Conservation (phyloP, 2,113 vertebrate genomes). For the Oncorhynchus gorbuscha region DNA sequence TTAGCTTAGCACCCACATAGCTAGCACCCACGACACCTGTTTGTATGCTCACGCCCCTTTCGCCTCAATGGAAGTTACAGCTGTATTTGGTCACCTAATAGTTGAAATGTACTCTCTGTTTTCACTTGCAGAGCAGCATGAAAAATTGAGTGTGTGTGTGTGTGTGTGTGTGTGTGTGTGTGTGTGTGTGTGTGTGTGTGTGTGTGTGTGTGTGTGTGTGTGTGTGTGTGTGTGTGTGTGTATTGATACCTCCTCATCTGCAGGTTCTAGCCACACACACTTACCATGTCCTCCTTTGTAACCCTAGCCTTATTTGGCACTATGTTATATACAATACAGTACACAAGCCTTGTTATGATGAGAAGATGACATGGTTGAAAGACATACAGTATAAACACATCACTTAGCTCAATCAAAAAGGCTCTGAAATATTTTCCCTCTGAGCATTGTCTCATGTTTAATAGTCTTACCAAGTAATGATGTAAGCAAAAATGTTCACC, state of each 20-base stretch:
- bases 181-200: no score
- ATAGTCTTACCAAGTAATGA: no score
- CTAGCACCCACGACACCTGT: slow-evolving; percentile 7
- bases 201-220: no score
- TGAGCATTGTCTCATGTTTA: no score
- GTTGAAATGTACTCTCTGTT: slow-evolving; percentile 11
- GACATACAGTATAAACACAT: no score
- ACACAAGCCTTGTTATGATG: background rate
- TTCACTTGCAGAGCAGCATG: slow-evolving; percentile 1
- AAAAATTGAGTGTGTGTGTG: background rate
- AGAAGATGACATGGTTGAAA: background rate
- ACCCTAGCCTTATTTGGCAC: background rate
- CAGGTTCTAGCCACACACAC: background rate
- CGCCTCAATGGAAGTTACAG: slow-evolving; percentile 12
- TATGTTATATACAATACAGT: background rate
- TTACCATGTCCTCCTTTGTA: background rate
- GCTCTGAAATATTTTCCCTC: no score
- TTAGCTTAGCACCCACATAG: background rate
- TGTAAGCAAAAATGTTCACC: no score
- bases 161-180: no score
- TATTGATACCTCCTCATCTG: slow-evolving; percentile 3
- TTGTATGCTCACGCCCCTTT: background rate
- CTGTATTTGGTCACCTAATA: slow-evolving; percentile 47
- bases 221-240: background rate
- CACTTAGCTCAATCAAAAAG: no score